A percentile compares a stretch with the other conserved stretches of the same genome.
phyloP scores from a whole-genome alignment of 2,888 invertebrate species.

The Acleris literana region DNA sequence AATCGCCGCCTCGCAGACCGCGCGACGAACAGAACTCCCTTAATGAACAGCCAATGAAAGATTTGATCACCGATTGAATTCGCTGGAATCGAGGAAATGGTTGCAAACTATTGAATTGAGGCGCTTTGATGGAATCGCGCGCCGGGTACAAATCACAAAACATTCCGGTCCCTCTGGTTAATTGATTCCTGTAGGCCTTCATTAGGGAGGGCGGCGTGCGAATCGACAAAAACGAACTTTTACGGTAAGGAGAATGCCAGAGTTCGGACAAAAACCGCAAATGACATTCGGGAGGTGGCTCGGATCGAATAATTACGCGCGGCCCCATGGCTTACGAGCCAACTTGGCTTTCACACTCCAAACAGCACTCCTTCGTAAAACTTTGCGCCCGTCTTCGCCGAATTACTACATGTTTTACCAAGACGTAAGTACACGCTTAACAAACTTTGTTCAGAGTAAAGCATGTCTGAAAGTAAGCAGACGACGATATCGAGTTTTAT shows the following conservation, averaged over 20 bases:
- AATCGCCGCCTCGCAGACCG: slow-evolving; percentile 4
- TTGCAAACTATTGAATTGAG: slow-evolving; percentile 61
- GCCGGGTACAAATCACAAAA: slow-evolving; percentile 76
- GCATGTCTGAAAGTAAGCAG: slow-evolving; percentile 39
- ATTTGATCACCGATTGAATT: slow-evolving; percentile 56
- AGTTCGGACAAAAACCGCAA: slow-evolving; percentile 75
- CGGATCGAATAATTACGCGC: slow-evolving; percentile 71
- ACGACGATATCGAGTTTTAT: slow-evolving; percentile 25
- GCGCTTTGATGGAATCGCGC: slow-evolving; percentile 71
- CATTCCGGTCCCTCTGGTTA: slow-evolving; percentile 77
- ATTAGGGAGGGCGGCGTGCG: slow-evolving; percentile 67
- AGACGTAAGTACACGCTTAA: slow-evolving; percentile 65
- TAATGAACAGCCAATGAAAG: slow-evolving; percentile 41
- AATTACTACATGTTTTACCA: slow-evolving; percentile 72
- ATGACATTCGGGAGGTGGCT: slow-evolving; percentile 68
- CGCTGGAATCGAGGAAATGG: slow-evolving; percentile 47
- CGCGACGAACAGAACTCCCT: slow-evolving; percentile 1
- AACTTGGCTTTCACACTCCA: slow-evolving; percentile 69
- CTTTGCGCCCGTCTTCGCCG: slow-evolving; percentile 61
- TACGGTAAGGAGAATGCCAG: slow-evolving; percentile 63
- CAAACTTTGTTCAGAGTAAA: slow-evolving; percentile 57
- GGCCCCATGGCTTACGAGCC: slow-evolving; percentile 52
- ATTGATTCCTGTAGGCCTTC: slow-evolving; percentile 80
- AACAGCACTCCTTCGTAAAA: slow-evolving; percentile 64
- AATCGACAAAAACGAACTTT: slow-evolving; percentile 74